Percentiles rank a stretch among this genome's conserved stretches.
phyloP scores from a whole-genome alignment of 2,113 vertebrate genomes.

The Pavo muticus region DNA sequence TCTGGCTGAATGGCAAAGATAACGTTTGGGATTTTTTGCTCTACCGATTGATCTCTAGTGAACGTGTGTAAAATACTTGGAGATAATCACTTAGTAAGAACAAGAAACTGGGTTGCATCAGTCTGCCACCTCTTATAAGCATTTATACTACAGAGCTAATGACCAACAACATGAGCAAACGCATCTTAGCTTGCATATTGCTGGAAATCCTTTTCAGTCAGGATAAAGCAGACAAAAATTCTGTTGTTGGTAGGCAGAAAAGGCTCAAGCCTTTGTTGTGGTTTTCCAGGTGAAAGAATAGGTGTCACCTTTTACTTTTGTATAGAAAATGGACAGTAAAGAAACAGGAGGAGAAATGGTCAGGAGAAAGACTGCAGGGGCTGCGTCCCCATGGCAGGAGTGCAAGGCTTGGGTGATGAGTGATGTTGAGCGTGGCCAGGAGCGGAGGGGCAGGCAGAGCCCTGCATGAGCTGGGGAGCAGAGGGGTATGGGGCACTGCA shows the following conservation, averaged over 20 bases:
- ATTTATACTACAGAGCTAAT: conserved; percentile 2
- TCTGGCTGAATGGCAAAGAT: not conserved
- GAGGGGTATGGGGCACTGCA: not conserved
- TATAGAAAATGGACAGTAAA: not conserved
- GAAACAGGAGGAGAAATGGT: not conserved
- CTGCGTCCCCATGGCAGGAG: not conserved
- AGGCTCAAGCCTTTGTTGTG: not conserved
- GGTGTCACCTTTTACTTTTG: not conserved
- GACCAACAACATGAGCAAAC: not conserved
- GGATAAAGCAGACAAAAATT: not conserved
- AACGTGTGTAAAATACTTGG: not conserved
- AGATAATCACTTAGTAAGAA: not conserved
- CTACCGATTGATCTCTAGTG: not conserved
- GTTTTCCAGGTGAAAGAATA: not conserved
- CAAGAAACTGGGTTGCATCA: not conserved
- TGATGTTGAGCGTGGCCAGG: not conserved
- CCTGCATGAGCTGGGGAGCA: not conserved
- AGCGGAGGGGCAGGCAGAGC: not conserved
- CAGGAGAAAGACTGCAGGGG: not conserved
- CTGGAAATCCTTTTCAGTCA: not conserved
- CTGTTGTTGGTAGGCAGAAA: not conserved
- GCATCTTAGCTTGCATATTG: not conserved
- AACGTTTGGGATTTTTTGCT: not conserved
- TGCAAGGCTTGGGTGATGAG: not conserved
- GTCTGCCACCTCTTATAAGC: not conserved